Evolutionary conservation across 2,113 vertebrate genomes (phyloP).

Genomic region (Ia io): DNA sequence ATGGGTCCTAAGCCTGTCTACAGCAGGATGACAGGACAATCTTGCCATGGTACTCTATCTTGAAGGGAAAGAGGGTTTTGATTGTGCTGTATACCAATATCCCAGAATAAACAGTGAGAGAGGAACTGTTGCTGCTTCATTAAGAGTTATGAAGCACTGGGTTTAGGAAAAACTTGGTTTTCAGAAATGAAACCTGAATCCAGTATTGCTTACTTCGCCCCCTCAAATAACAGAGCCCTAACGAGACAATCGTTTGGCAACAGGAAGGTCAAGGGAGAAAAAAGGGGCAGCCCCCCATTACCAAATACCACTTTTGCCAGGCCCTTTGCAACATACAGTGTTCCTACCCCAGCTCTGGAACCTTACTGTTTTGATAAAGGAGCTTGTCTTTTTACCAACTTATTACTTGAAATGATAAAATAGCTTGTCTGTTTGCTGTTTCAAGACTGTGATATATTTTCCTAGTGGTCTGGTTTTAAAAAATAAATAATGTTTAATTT

Average conservation of each 20-base stretch:
- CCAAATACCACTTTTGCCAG: constrained; percentile 23
- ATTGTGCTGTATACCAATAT: not conserved
- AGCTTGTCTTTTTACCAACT: constrained; percentile 23
- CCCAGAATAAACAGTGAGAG: not conserved
- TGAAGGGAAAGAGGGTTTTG: not conserved
- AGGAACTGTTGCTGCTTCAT: not conserved
- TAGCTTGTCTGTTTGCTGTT: constrained; percentile 30
- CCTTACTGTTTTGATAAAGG: constrained; percentile 44
- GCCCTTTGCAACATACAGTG: not conserved
- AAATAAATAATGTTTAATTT: constrained; percentile 65
- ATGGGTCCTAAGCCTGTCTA: not conserved
- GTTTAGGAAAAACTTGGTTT: not conserved
- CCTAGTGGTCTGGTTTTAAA: constrained; percentile 59
- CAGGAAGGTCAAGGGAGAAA: not conserved
- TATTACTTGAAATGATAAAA: constrained; percentile 59
- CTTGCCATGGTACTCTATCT: not conserved
- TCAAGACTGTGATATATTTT: constrained; percentile 69
- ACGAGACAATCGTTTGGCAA: not conserved
- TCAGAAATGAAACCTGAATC: not conserved
- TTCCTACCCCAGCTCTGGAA: not conserved
- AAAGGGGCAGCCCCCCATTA: not conserved
- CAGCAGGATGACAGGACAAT: not conserved
- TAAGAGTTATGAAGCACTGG: not conserved
- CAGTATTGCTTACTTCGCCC: not conserved
- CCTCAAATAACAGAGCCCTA: constrained; percentile 36